Evolutionary conservation across 2,888 invertebrate species (phyloP).

Genomic region (Drosophila fulvimacula): DNA sequence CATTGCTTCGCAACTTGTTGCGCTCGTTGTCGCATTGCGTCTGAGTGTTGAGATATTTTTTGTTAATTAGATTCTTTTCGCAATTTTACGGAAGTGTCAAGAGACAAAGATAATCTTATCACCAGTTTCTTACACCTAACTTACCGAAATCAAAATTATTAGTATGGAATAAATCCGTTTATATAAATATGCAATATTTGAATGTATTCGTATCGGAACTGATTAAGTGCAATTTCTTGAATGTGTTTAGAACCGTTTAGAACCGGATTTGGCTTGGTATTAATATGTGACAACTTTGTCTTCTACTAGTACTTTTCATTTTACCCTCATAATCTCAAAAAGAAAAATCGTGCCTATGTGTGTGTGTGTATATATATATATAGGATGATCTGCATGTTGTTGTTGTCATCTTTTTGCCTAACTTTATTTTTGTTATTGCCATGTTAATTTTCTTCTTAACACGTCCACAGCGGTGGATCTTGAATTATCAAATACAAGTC

Average conservation of each 20-base stretch:
- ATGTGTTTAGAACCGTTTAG: slow-evolving; percentile 63
- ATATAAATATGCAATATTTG: not conserved
- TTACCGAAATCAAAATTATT: slow-evolving; percentile 13
- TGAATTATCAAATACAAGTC: slow-evolving; percentile 60
- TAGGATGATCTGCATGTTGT: slow-evolving; percentile 63
- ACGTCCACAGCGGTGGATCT: slow-evolving; percentile 60
- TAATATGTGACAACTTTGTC: slow-evolving; percentile 68
- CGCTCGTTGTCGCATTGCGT: slow-evolving; percentile 66
- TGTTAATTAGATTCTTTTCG: slow-evolving; percentile 44
- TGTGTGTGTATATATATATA: slow-evolving; percentile 21
- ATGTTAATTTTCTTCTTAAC: slow-evolving; percentile 65
- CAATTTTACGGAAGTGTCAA: slow-evolving; percentile 27
- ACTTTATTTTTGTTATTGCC: slow-evolving; percentile 55
- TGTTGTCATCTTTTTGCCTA: slow-evolving; percentile 40
- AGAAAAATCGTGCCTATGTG: slow-evolving; percentile 15
- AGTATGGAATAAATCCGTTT: not conserved
- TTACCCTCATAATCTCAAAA: slow-evolving; percentile 16
- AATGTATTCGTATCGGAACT: slow-evolving; percentile 23
- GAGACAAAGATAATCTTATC: slow-evolving; percentile 3
- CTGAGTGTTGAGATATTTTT: slow-evolving; percentile 46
- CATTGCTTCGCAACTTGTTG: slow-evolving; percentile 78
- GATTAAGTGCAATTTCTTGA: slow-evolving; percentile 58
- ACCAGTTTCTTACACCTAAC: slow-evolving; percentile 3
- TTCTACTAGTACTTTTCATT: slow-evolving; percentile 42
- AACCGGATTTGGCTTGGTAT: slow-evolving; percentile 70